Conservation (phyloP, 2,113 vertebrate genomes). For the Rhegmatorhina hoffmannsi region DNA sequence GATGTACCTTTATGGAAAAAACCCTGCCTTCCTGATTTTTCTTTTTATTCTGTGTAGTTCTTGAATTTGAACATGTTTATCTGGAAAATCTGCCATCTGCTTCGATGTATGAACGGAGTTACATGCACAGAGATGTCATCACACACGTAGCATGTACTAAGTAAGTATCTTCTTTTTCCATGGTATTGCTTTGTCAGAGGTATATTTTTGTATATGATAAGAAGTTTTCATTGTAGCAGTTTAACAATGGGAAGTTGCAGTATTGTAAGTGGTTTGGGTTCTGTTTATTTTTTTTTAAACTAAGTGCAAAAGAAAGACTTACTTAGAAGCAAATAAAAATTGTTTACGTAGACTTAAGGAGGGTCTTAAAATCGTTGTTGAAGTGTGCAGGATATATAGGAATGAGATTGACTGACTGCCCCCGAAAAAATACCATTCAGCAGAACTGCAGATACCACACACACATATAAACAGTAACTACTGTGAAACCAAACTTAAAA, state of each 20-base stretch:
- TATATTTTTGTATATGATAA: not conserved
- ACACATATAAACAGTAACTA: not conserved
- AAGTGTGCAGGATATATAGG: not conserved
- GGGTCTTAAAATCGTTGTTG: not conserved
- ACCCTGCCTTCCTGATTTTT: not conserved
- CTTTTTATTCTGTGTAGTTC: slow-evolving; percentile 70
- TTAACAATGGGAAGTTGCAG: not conserved
- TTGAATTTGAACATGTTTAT: slow-evolving; percentile 92
- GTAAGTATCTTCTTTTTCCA: slow-evolving; percentile 75
- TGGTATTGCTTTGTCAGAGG: not conserved
- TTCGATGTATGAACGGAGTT: slow-evolving; percentile 95
- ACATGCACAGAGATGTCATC: slow-evolving; percentile 98
- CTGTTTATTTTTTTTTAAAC: not conserved
- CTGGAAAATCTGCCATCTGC: slow-evolving; percentile 94
- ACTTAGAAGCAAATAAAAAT: not conserved
- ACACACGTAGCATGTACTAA: slow-evolving; percentile 91
- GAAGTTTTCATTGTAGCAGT: not conserved
- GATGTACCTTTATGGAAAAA: not conserved
- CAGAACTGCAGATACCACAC: not conserved
- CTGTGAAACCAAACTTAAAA: not conserved
- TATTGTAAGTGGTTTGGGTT: not conserved
- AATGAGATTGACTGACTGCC: not conserved
- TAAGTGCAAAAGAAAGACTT: not conserved
- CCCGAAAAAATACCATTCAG: not conserved
- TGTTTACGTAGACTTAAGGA: not conserved